Conservation (phyloP, 2,113 vertebrate species). For the Heterocephalus glaber region DNA sequence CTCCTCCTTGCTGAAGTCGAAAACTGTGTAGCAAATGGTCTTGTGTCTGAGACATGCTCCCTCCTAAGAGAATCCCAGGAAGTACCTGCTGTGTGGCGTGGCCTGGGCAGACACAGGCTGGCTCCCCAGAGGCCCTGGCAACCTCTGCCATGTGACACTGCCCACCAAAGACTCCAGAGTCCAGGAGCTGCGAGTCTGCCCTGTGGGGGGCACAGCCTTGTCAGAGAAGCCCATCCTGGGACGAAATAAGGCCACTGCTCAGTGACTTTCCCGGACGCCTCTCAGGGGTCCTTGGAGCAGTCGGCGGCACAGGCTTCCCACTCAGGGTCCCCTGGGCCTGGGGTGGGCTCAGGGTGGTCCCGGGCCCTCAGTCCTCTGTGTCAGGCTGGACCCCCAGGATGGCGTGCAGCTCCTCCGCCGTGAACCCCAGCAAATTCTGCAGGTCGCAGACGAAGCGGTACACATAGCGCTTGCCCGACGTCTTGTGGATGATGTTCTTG, state of each 20-base stretch:
- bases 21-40: neutral
- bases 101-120: neutral
- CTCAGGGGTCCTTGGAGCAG: conserved; percentile 64
- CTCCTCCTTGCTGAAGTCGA: conserved; percentile 67
- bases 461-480: conserved; percentile 92
- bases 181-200: neutral
- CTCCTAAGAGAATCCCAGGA: neutral
- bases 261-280: conserved; percentile 32
- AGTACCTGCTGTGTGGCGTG: fast-evolving
- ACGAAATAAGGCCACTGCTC: conserved; percentile 76
- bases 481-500: conserved; percentile 97
- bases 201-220: conserved; percentile 43
- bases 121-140: conserved; percentile 29
- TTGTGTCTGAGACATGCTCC: conserved; percentile 40
- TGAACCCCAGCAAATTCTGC: conserved; percentile 91
- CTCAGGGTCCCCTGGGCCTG: conserved; percentile 6
- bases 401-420: conserved; percentile 90
- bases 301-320: conserved; percentile 36
- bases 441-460: conserved; percentile 95
- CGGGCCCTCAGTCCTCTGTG: conserved; percentile 89
- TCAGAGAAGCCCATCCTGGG: neutral
- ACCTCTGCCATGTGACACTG: neutral
- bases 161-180: neutral
- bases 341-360: neutral
- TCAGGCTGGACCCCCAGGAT: conserved; percentile 93